These are phyloP conservation scores for Nyctalus aviator DNA, from an alignment of 2,797 vertebrate genomes.

Conservation along the genomic window DNA sequence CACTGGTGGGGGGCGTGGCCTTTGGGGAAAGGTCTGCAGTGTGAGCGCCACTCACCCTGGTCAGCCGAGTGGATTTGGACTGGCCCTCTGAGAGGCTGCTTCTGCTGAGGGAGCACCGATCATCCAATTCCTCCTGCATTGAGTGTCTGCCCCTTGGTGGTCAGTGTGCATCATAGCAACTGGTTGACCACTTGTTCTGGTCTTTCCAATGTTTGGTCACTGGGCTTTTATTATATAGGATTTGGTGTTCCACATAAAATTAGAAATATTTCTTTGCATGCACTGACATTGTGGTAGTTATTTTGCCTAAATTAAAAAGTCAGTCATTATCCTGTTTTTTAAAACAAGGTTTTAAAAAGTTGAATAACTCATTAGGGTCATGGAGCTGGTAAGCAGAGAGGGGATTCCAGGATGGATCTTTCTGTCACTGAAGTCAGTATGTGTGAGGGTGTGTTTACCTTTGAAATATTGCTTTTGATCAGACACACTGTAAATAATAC, in stretches of 20 bases:
- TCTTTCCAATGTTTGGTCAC: no score
- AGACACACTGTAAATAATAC: background rate
- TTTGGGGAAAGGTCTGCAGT: no score
- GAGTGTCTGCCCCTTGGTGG: no score
- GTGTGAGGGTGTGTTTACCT: background rate
- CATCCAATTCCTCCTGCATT: no score
- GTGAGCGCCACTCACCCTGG: no score
- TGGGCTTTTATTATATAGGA: no score
- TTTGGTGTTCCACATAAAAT: background rate
- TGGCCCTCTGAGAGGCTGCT: no score
- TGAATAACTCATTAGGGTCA: background rate
- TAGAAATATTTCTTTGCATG: background rate
- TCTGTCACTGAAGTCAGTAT: background rate
- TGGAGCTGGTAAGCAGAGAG: background rate
- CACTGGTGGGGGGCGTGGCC: no score
- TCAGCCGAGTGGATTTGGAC: no score
- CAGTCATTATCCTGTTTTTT: background rate
- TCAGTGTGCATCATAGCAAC: no score
- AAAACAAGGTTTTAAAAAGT: background rate
- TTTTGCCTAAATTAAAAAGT: background rate
- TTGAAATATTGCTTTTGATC: background rate
- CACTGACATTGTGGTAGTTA: background rate
- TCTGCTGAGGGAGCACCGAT: fast-evolving
- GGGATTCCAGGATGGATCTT: background rate
- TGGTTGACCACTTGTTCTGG: no score